These are phyloP conservation scores for Carassius auratus DNA, from an alignment of 2,113 vertebrate genomes.

Conservation along the genomic window DNA sequence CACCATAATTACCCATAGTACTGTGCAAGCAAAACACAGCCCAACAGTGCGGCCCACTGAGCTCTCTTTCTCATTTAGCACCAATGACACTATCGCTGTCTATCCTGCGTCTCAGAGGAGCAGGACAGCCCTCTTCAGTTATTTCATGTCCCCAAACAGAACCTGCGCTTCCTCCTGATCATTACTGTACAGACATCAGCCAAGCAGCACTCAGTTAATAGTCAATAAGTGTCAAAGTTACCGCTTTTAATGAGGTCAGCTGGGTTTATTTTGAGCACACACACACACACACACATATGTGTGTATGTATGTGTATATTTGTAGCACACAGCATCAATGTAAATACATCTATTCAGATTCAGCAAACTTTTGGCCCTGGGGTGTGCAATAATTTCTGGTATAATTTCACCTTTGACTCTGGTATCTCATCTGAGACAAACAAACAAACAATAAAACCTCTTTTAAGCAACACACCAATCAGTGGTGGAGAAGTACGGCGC, in stretches of 20 bases:
- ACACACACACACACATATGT: too few species aligned
- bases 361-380: background rate
- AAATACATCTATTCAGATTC: constrained; percentile 27
- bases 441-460: constrained; percentile 27
- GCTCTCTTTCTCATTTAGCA: constrained; percentile 42
- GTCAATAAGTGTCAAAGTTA: constrained; percentile 32
- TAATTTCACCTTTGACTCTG: constrained; percentile 9
- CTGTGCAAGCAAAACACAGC: constrained; percentile 45
- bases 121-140: constrained; percentile 29
- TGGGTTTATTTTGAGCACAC: constrained; percentile 37
- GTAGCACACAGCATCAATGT: background rate
- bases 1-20: constrained; percentile 50
- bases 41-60: background rate
- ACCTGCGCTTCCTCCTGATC: constrained; percentile 14
- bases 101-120: constrained; percentile 21
- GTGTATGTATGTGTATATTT: background rate
- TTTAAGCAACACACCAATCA: constrained; percentile 34
- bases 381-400: background rate
- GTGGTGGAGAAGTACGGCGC: constrained; percentile 14
- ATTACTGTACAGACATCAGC: constrained; percentile 36
- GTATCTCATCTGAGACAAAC: constrained; percentile 25
- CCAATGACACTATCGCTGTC: constrained; percentile 17
- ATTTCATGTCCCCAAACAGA: constrained; percentile 42
- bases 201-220: constrained; percentile 33
- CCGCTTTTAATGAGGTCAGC: constrained; percentile 30